phyloP scores from a whole-genome alignment of 2,797 vertebrate genomes.

The Phoeniculus purpureus region DNA sequence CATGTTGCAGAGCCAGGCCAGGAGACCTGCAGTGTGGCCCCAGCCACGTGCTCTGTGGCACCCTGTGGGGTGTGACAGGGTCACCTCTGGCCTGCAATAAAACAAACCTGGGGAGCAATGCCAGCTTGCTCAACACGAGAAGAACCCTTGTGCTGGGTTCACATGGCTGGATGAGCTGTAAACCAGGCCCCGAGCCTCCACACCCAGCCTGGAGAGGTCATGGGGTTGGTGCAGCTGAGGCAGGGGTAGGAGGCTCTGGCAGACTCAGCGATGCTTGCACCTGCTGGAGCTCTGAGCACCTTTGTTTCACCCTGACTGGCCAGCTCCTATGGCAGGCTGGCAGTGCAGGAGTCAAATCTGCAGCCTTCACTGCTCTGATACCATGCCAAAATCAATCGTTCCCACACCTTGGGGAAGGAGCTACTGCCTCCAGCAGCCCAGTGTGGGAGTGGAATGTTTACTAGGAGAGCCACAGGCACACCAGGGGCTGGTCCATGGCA shows the following conservation, averaged over 20 bases:
- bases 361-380: not conserved
- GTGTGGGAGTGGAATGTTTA: not conserved
- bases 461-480: not conserved
- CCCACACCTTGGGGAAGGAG: fast-evolving
- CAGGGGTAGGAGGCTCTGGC: not conserved
- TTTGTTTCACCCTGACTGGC: fast-evolving
- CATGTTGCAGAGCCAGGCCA: not conserved
- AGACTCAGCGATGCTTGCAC: not conserved
- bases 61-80: not conserved
- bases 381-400: not conserved
- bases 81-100: fast-evolving
- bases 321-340: not conserved
- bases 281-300: not conserved
- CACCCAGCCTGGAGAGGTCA: not conserved
- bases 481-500: not conserved
- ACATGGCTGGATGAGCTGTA: not conserved
- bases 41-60: fast-evolving
- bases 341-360: not conserved
- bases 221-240: not conserved
- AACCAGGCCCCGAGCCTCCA: not conserved
- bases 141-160: not conserved
- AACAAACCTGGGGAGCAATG: not conserved
- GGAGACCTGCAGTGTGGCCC: not conserved
- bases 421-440: not conserved
- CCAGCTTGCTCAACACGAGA: not conserved